Conservation (phyloP, 2,888 invertebrate genomes). For the Cyrtodaria siliqua region DNA sequence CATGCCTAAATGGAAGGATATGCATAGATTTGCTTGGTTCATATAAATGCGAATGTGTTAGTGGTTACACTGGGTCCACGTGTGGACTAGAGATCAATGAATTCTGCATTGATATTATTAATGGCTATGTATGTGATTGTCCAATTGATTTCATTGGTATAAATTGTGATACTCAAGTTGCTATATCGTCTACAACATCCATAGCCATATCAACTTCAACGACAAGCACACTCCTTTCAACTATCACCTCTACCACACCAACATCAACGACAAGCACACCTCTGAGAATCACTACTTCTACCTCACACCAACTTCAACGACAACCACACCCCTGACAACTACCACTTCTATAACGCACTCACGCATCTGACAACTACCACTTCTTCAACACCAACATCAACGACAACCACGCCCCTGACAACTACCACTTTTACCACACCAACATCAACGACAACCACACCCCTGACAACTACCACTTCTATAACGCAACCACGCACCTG, state of each 20-base stretch:
- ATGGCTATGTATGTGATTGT: slow-evolving; percentile 44
- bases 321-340: slow-evolving; percentile 6
- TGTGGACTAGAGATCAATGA: slow-evolving; percentile 93
- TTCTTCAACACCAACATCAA: slow-evolving; percentile 13
- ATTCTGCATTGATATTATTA: slow-evolving; percentile 36
- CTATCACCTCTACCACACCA: not conserved
- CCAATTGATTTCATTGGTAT: slow-evolving; percentile 28
- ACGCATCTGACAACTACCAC: not conserved
- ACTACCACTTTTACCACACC: slow-evolving; percentile 13
- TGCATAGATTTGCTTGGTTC: slow-evolving; percentile 67
- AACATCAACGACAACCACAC: slow-evolving; percentile 10
- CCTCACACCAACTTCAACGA: slow-evolving; percentile 2
- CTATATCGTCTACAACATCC: slow-evolving; percentile 1
- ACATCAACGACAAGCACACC: not conserved
- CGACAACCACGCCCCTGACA: slow-evolving; percentile 13
- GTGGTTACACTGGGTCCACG: slow-evolving; percentile 95
- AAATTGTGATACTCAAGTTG: slow-evolving; percentile 24
- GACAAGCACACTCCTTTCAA: slow-evolving; percentile 6
- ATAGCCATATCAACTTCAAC: slow-evolving; percentile 6
- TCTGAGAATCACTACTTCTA: too few relatives aligned
- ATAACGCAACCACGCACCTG: slow-evolving; percentile 3
- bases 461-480: too few relatives aligned
- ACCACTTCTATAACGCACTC: slow-evolving; percentile 13
- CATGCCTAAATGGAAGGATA: slow-evolving; percentile 74
- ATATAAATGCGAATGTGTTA: slow-evolving; percentile 90